Evolutionary conservation across 2,797 vertebrate genomes (phyloP).

Genomic region (Pseudotriccus pelzelni): DNA sequence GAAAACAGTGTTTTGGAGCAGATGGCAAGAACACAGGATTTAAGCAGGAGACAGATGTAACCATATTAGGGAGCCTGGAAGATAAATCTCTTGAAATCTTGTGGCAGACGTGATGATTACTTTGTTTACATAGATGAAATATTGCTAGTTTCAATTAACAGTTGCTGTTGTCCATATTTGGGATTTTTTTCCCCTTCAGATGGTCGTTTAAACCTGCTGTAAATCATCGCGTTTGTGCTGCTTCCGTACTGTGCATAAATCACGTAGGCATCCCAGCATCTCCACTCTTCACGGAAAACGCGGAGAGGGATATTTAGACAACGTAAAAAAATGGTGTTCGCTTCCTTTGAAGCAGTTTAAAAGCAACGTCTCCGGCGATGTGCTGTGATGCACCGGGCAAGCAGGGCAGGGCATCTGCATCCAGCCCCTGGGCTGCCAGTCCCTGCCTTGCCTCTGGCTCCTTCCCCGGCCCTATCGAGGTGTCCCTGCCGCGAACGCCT

Average conservation of each 20-base stretch:
- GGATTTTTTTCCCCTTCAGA: constrained; percentile 44
- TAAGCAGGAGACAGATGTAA: constrained; percentile 74
- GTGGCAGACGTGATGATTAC: constrained; percentile 34
- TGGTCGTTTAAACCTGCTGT: constrained; percentile 38
- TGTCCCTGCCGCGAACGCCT: not conserved
- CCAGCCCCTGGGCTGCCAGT: not conserved
- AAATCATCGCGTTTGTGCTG: constrained; percentile 35
- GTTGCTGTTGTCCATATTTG: constrained; percentile 51
- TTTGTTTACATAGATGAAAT: constrained; percentile 55
- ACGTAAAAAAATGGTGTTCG: not conserved
- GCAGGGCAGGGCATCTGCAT: not conserved
- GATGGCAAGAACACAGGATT: constrained; percentile 79
- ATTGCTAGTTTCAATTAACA: constrained; percentile 30
- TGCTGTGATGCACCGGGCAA: not conserved
- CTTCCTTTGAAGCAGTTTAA: not conserved
- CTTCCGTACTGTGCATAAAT: constrained; percentile 25
- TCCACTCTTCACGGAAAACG: not conserved
- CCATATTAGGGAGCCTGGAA: constrained; percentile 54
- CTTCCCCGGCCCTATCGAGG: not conserved
- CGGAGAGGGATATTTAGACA: constrained; percentile 10
- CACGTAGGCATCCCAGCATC: not conserved
- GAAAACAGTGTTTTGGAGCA: constrained; percentile 65
- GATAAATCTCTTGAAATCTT: constrained; percentile 71
- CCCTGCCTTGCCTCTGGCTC: not conserved
- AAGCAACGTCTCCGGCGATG: not conserved